Evolutionary conservation across 30 jellyfish, hydroid and myxozoan species (phyloP).

Genomic region (Phacellophora camtschatica): DNA sequence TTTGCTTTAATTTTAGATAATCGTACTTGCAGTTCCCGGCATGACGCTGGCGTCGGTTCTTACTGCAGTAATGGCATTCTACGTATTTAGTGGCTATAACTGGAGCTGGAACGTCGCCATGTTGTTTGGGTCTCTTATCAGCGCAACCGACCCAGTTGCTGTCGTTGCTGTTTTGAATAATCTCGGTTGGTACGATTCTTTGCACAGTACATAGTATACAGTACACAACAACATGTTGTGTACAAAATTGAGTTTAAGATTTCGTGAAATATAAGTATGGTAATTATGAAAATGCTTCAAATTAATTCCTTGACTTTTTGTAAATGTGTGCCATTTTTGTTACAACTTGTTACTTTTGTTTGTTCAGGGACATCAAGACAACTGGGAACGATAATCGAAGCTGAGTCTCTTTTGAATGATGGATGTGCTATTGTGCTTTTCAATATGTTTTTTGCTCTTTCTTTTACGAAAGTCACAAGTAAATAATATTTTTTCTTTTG

Average conservation of each 20-base stretch:
- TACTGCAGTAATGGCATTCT: conserved; percentile 89
- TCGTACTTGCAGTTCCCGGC: conserved; percentile 87
- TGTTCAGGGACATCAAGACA: conserved; percentile 85
- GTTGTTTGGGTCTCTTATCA: conserved; percentile 82
- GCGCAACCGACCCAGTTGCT: conserved; percentile 98
- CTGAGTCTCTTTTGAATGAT: conserved; percentile 87
- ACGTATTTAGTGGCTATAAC: conserved; percentile 70
- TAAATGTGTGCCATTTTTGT: no score
- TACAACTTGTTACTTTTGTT: neutral
- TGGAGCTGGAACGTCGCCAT: conserved; percentile 83
- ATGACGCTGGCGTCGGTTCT: conserved; percentile 82
- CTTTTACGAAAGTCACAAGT: conserved; percentile 74
- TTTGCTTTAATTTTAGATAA: no score
- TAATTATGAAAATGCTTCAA: no score
- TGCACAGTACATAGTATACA: no score
- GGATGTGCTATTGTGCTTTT: conserved; percentile 93
- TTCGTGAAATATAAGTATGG: no score
- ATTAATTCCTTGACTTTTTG: no score
- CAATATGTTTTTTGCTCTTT: conserved; percentile 59
- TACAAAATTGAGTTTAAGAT: no score
- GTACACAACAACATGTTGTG: no score
- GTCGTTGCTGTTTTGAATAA: conserved; percentile 80
- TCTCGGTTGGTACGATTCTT: conserved; percentile 43
- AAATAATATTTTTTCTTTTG: neutral
- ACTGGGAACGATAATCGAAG: conserved; percentile 89